Evolutionary conservation across 2,888 invertebrate species (phyloP), one percentile per base, ranked within the genome.

Genomic region (Agonopterix heracliana): DNA sequence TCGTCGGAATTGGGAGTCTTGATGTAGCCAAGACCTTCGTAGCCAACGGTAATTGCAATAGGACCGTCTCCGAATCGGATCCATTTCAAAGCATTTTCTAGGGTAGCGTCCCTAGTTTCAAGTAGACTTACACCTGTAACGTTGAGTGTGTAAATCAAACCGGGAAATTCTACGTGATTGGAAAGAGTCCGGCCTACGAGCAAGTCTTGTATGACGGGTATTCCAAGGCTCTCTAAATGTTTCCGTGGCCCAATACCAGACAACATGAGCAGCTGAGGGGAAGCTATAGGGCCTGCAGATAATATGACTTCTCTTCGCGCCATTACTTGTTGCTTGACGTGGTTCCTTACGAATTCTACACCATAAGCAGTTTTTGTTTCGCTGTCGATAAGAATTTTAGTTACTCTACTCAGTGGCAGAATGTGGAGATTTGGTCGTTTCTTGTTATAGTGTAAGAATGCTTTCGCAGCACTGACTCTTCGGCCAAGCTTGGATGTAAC

Each of bases 141-240:
- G 57, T 90, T 90, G 3, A 90, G 69, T 42, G 81, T 81, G 61
- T 94, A 95, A 36, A 93, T 92, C 9, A 95, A 70, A 0, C 94
- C 94, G 0, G 91, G 89, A 0, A 91, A 92, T 1, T 91, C 90
- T 34, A 82, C 75, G 55, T 92, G 92, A 70, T 92, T 92, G 64
- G 91, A 92, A 2, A 93, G 78, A 53, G 91, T 92, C 44, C 87
- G 82, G 1, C 93, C 93, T 1, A 93, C 93, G 0, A 90, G 90
- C 41, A 92, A 72, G 64, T 93, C 89, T 41, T 84, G 79, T 35
- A 93, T 64, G 0, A 91, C 83, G 1, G 9, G 36, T 9, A 36
- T 92, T 63, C 92, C 93, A 64, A 95, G 89, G 56, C 93, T 92
- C 66, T 92, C 93, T 51, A 81, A 70, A 56, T 72, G 64, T 57